phyloP scores from a whole-genome alignment of 2,113 vertebrate genomes.

The Casuarius casuarius region DNA sequence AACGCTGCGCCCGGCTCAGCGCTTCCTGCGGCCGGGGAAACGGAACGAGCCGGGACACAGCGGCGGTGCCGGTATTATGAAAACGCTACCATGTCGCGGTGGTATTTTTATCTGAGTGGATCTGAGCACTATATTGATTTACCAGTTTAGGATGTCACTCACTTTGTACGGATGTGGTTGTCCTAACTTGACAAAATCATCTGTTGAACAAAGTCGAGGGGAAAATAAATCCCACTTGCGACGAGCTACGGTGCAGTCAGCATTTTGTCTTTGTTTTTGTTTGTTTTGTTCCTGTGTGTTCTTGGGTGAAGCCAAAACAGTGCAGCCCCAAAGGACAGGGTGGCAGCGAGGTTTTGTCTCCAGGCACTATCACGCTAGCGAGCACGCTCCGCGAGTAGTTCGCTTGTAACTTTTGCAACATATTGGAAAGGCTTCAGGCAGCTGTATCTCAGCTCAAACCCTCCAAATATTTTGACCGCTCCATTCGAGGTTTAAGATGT shows the following conservation, averaged over 20 bases:
- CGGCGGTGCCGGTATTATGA: not conserved
- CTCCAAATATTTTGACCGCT: not conserved
- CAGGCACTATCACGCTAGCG: not conserved
- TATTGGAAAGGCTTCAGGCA: not conserved
- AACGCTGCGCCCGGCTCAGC: not conserved
- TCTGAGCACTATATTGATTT: not conserved
- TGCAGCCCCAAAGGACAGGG: not conserved
- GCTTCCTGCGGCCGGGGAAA: not conserved
- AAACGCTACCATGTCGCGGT: fast-evolving
- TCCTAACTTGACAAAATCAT: not conserved
- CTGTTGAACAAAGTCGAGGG: not conserved
- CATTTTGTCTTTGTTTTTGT: not conserved
- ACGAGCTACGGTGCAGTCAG: fast-evolving
- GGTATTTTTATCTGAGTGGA: fast-evolving
- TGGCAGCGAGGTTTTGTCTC: not conserved
- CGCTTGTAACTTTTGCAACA: not conserved
- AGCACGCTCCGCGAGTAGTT: not conserved
- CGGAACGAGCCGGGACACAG: not conserved
- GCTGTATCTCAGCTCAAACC: not conserved
- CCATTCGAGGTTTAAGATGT: not conserved
- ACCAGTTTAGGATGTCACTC: not conserved
- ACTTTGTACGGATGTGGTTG: not conserved
- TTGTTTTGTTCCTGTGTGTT: not conserved
- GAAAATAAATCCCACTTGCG: not conserved
- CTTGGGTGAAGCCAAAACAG: not conserved